Evolutionary conservation across 2,797 vertebrate species (phyloP).

Genomic region (Pyrocephalus nanus): DNA sequence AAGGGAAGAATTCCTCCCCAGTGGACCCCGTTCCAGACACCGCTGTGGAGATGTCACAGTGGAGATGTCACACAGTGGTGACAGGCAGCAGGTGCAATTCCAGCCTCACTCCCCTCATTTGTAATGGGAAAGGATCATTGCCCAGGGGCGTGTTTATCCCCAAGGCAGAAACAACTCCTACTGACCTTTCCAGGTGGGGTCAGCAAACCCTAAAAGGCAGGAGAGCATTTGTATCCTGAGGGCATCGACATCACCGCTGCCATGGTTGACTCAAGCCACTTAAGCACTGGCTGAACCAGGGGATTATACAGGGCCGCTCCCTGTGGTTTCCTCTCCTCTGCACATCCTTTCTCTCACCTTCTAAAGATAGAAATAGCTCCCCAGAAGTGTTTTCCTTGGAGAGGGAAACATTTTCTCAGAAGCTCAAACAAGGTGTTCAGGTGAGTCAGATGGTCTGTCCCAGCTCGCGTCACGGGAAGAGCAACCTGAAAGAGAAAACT

Average conservation of each 20-base stretch:
- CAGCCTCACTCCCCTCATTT: background rate
- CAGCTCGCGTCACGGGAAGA: rapidly evolving
- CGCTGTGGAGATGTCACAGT: background rate
- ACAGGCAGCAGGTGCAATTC: background rate
- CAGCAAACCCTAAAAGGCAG: background rate
- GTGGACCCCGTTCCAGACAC: background rate
- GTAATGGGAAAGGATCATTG: background rate
- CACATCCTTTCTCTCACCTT: background rate
- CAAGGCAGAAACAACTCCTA: background rate
- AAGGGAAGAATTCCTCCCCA: background rate
- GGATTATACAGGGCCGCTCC: background rate
- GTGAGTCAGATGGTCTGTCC: background rate
- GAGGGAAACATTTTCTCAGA: background rate
- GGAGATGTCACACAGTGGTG: background rate
- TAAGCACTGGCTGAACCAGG: background rate
- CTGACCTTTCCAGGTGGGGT: background rate
- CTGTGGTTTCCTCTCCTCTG: background rate
- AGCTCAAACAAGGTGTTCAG: background rate
- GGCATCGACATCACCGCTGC: background rate
- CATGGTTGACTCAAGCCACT: background rate
- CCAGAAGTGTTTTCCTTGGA: background rate
- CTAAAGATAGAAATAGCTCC: background rate
- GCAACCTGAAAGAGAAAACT: background rate
- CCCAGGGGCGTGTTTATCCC: background rate
- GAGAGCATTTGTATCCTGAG: background rate